A percentile compares a stretch with the other conserved stretches of the same genome.
Evolutionary conservation across 2,888 invertebrate species (phyloP).

Genomic region (Sinhomidia bicolor): DNA sequence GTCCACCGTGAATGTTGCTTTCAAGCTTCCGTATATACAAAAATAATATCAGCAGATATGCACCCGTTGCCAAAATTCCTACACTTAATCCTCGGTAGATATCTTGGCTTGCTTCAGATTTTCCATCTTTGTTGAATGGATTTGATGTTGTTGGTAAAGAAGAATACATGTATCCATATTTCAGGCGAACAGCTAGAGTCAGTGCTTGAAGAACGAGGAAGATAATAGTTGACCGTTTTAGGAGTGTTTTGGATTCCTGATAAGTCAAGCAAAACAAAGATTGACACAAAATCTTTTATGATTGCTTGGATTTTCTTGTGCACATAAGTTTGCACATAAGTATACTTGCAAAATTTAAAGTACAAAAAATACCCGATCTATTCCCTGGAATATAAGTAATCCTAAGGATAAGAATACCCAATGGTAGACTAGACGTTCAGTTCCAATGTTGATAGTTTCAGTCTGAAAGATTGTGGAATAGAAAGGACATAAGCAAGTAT

Average conservation of each 20-base stretch:
- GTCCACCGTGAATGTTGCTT: slow-evolving; percentile 41
- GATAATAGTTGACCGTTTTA: slow-evolving; percentile 66
- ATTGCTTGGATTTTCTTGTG: too few relatives aligned
- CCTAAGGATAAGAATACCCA: slow-evolving; percentile 73
- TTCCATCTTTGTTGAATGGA: neutral
- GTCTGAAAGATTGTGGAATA: slow-evolving; percentile 43
- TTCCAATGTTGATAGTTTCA: slow-evolving; percentile 68
- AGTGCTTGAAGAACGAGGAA: slow-evolving; percentile 71
- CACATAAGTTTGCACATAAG: neutral
- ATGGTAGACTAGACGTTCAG: slow-evolving; percentile 71
- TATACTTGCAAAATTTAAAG: neutral
- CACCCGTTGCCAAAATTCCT: slow-evolving; percentile 50
- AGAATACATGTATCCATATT: slow-evolving; percentile 66
- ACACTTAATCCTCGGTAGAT: slow-evolving; percentile 55
- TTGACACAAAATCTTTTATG: too few relatives aligned
- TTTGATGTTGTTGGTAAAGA: slow-evolving; percentile 8
- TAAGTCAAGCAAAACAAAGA: too few relatives aligned
- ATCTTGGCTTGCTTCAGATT: slow-evolving; percentile 27
- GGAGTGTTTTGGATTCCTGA: slow-evolving; percentile 74
- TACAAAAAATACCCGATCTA: slow-evolving; percentile 69
- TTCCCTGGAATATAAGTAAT: slow-evolving; percentile 72
- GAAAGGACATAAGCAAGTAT: too few relatives aligned
- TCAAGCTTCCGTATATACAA: slow-evolving; percentile 66
- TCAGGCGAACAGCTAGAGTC: slow-evolving; percentile 66
- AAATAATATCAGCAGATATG: slow-evolving; percentile 72